A percentile compares a stretch with the other conserved stretches of the same genome.
Conservation (phyloP, 2,113 vertebrate genomes). For the Stomatorhinus ivindoensis region DNA sequence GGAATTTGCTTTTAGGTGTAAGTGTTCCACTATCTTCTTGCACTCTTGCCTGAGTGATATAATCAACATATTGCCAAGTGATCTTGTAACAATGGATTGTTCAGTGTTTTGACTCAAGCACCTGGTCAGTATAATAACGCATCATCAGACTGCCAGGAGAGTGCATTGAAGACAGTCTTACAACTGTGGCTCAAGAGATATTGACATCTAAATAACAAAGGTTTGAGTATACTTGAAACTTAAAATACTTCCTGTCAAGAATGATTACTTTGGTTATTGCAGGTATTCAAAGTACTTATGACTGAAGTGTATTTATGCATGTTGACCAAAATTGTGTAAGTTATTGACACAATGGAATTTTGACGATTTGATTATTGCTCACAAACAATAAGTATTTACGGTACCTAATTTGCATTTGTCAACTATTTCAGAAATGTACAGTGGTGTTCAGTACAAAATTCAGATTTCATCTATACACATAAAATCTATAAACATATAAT, state of each 20-base stretch:
- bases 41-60: background rate
- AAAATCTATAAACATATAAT: background rate
- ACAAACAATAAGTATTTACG: background rate
- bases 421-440: background rate
- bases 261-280: conserved; percentile 3
- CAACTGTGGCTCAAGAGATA: background rate
- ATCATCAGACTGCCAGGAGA: background rate
- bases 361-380: background rate
- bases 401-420: background rate
- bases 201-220: conserved; percentile 19
- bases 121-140: background rate
- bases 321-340: conserved; percentile 10
- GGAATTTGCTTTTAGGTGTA: background rate
- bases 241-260: background rate
- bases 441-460: background rate
- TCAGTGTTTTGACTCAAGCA: background rate
- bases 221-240: background rate
- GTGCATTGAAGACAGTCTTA: background rate
- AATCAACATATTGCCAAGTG: background rate
- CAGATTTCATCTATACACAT: background rate
- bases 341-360: background rate
- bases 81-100: background rate
- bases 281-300: conserved; percentile 9
- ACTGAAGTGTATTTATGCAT: conserved; percentile 12
- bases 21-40: background rate